These are phyloP conservation scores for Mus pahari DNA, from an alignment of 2,113 vertebrate species.

Conservation along the genomic window DNA sequence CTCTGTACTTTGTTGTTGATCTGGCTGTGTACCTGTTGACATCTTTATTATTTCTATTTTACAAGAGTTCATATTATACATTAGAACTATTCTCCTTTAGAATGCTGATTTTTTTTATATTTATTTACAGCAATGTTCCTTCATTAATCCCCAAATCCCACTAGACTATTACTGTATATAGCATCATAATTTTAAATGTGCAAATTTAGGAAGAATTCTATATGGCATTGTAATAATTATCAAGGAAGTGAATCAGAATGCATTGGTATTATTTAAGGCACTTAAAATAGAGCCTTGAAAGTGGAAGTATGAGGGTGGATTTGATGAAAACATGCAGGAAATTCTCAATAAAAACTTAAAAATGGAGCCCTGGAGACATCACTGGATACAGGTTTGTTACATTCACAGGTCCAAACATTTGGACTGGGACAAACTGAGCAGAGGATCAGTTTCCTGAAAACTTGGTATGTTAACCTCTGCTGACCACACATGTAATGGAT, in stretches of 20 bases:
- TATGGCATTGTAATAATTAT: not conserved
- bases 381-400: not conserved
- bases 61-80: not conserved
- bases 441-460: not conserved
- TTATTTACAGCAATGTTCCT: not conserved
- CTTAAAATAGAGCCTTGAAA: not conserved
- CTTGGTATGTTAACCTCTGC: not conserved
- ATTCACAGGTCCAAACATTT: no score
- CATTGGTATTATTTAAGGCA: not conserved
- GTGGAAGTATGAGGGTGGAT: not conserved
- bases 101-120: not conserved
- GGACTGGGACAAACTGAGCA: not conserved
- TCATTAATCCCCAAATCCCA: not conserved
- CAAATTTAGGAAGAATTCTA: not conserved
- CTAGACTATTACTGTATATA: not conserved
- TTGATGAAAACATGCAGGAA: not conserved
- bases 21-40: not conserved
- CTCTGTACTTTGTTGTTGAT: not conserved
- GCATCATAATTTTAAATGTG: not conserved
- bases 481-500: not conserved
- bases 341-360: not conserved
- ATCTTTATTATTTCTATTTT: not conserved
- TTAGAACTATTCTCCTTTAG: not conserved
- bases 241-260: not conserved
- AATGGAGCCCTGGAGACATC: not conserved